Base-by-base conservation (phyloP, 2,797 vertebrate species). In the Sylvia borin region DNA sequence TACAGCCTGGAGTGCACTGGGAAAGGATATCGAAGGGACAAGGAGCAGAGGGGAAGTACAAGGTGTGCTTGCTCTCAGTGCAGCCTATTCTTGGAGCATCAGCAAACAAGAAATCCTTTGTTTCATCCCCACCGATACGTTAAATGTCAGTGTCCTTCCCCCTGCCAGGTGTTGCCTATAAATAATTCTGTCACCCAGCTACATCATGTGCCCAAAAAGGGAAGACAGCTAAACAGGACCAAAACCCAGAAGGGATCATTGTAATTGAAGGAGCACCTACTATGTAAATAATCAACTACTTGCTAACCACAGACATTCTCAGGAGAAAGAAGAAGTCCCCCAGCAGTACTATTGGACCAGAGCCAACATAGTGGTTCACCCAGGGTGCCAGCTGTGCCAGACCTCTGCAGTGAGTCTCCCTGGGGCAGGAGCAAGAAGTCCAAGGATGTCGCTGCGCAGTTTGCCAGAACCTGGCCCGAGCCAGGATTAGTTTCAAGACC, bases 161-260 rank as follows among this genome's bases (percentile, higher is more conserved):
- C 36, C 67, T 72, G 64, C 47, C 96, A 95, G 86, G 76, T 88
- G 70, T 57, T 73, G 43, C 17, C 73, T 70, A 84, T 95, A 89
- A 96, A 97, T 95, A 94, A 97, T 96, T 96, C 78, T 94, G 68
- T 81, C 67, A 86, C 32, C 18, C 76, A 85, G 38, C 13, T 32
- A 74, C 10, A 67, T 66, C 54, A 19, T 7, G 21, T 72, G 66
- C 21, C 67, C 61, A 24, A 67, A 92, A 67, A 65, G 16, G 29
- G 80, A 90, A 84, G 60, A 80, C 32, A 88, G 31, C 25, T 77
- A 55, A 91, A 85, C 13, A 81, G 45, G 27, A 88, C 26, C 60
- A 85, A 84, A 74, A 55, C 38, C 27, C 66, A 38, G 62, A 88
- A 73, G 45, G 16, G 40, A 72, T 77, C 55, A 64, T 57, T 91